Evolutionary conservation across 2,113 vertebrate genomes (phyloP).

Genomic region (Nycticebus coucang): DNA sequence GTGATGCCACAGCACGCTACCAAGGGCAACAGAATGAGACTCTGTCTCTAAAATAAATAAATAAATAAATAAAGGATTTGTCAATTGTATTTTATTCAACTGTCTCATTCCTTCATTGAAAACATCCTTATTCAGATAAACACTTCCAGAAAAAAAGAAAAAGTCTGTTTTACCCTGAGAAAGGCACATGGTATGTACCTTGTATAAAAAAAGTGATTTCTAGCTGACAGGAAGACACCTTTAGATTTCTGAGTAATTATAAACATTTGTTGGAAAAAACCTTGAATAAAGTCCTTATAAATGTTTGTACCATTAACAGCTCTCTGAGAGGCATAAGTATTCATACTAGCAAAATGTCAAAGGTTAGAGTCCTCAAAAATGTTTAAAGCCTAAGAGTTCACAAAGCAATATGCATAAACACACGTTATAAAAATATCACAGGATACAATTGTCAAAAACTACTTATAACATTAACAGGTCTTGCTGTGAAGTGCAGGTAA

Average conservation of each 20-base stretch:
- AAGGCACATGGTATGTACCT: background rate
- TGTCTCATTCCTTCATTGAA: background rate
- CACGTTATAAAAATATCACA: constrained; percentile 68
- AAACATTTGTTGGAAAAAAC: constrained; percentile 65
- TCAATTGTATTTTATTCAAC: background rate
- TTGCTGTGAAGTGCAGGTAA: constrained; percentile 30
- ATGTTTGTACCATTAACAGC: constrained; percentile 38
- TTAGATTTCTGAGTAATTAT: constrained; percentile 46
- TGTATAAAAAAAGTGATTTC: constrained; percentile 28
- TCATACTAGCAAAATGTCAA: constrained; percentile 69
- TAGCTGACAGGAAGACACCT: constrained; percentile 30
- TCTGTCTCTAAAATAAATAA: no score
- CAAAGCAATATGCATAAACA: constrained; percentile 59
- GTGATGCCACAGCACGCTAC: no score
- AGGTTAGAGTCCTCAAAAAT: constrained; percentile 64
- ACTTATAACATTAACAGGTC: constrained; percentile 57
- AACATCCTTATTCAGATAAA: background rate
- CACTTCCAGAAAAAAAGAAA: background rate
- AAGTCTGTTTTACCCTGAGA: background rate
- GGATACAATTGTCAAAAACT: constrained; percentile 56
- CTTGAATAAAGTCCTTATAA: constrained; percentile 60
- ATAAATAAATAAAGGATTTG: background rate
- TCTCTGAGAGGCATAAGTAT: constrained; percentile 66
- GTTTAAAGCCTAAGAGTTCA: constrained; percentile 61
- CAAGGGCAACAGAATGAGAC: no score